Evolutionary conservation across 2,888 invertebrate genomes (phyloP).

Genomic region (Boloria euphrosyne): DNA sequence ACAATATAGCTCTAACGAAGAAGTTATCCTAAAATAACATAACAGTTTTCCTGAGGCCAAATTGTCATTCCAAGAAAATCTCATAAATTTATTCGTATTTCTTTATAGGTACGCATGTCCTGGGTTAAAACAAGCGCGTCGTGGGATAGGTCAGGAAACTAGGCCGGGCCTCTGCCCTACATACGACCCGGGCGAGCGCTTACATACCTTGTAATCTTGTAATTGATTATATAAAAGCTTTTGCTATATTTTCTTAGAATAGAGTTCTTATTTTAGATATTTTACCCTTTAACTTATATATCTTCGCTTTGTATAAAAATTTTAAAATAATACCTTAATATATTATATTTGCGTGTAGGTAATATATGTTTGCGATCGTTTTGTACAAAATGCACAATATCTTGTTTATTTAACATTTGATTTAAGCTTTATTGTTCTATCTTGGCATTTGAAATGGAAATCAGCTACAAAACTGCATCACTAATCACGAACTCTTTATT

Average conservation of each 20-base stretch:
- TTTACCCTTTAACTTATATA: no score
- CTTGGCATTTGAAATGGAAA: no score
- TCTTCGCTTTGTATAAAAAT: no score
- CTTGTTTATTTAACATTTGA: no score
- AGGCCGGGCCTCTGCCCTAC: conserved; percentile 49
- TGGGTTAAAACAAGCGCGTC: conserved; percentile 50
- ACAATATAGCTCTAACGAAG: no score
- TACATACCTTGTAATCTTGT: conserved; percentile 13
- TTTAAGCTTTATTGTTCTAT: no score
- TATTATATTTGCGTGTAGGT: no score
- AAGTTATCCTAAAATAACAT: not conserved
- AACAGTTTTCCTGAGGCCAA: not conserved
- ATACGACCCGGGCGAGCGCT: conserved; percentile 30
- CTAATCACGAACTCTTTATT: no score
- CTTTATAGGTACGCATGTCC: conserved; percentile 28
- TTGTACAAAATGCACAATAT: no score
- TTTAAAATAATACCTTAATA: no score
- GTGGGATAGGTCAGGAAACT: conserved; percentile 71
- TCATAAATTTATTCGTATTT: not conserved
- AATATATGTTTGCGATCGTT: no score
- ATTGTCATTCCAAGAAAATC: not conserved
- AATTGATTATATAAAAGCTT: conserved; percentile 18
- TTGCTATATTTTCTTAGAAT: not conserved
- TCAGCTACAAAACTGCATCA: no score
- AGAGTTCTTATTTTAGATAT: not conserved